phyloP scores from a whole-genome alignment of 2,113 vertebrate genomes.

The Chrysemys picta region DNA sequence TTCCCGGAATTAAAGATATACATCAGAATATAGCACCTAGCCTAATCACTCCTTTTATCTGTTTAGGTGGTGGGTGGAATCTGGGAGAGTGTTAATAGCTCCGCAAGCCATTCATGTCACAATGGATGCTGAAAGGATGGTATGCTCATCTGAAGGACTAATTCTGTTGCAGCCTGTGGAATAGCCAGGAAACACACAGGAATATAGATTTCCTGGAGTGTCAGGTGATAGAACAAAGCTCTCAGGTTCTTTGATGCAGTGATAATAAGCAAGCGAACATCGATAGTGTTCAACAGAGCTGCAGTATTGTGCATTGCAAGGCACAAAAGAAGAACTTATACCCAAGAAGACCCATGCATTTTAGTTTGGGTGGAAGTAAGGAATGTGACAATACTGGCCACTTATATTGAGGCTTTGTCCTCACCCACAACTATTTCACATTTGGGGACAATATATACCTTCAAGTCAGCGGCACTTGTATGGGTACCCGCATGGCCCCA shows the following conservation, averaged over 20 bases:
- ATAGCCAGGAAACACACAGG: neutral
- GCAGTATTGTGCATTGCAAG: neutral
- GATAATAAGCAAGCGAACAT: neutral
- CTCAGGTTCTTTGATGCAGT: neutral
- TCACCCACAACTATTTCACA: no score
- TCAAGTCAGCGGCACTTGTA: no score
- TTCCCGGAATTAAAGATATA: neutral
- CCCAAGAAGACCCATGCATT: neutral
- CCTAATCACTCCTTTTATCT: neutral
- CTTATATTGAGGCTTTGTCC: neutral
- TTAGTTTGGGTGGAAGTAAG: neutral
- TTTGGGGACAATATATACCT: no score
- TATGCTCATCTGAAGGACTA: neutral
- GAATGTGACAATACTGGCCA: neutral
- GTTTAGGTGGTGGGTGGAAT: neutral
- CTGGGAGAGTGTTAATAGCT: neutral
- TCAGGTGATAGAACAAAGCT: neutral
- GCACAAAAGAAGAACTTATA: neutral
- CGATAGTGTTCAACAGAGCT: fast-evolving
- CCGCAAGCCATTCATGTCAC: neutral
- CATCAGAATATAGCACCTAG: neutral
- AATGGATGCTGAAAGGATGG: fast-evolving
- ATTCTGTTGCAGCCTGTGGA: neutral
- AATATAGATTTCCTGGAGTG: neutral
- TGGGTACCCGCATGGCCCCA: no score